Base-by-base conservation (phyloP, 2,797 vertebrate species). In the Synanceia verrucosa region DNA sequence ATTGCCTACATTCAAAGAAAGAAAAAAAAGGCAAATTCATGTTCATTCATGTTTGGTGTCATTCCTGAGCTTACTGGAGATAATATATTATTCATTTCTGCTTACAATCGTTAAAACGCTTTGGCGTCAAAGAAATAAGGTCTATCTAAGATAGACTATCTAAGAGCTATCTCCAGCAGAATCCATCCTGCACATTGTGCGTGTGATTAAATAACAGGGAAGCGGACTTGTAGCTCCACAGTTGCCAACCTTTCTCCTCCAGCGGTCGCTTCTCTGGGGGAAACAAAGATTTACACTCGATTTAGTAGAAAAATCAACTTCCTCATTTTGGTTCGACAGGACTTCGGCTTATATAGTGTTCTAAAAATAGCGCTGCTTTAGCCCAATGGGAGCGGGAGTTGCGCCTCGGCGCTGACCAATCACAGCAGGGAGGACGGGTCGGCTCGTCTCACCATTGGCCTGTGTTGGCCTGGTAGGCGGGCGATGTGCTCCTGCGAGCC, bases 281-380 rank as follows among this genome's bases (percentile, higher is more conserved):
- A 12, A 31, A 56, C 51, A 9, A 34, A 19, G 26, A 5, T 55
- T 33, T 71, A 10, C 72, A 46, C 44, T 57, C 21, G 51, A 76
- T 21, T 68, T 68, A 24, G 31, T 24, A 8, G n/a, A 75, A 61
- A 64, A 24, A 18, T 65, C 74, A 0, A 81, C 86, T 91, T 92
- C 88, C 88, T 90, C 66, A 36, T 79, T 82, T 41, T 58, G 53
- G n/a, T 43, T 0, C 21, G 28, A 43, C 61, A 26, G 34, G 3
- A 58, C 34, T 19, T 13, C 5, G 16, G 50, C 2, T 93, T 97
- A 96, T 96, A 97, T 97, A 97, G 90, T 56, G 76, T 89, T 85
- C 96, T 96, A 97, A 96, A 97, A 97, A 98, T 97, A 98, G 95
- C 88, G 72, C 76, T 28, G 26, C 3, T 28, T 4, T 39, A 1